phyloP scores from a whole-genome alignment of 2,888 invertebrate genomes.

The Mythimna lalbum region DNA sequence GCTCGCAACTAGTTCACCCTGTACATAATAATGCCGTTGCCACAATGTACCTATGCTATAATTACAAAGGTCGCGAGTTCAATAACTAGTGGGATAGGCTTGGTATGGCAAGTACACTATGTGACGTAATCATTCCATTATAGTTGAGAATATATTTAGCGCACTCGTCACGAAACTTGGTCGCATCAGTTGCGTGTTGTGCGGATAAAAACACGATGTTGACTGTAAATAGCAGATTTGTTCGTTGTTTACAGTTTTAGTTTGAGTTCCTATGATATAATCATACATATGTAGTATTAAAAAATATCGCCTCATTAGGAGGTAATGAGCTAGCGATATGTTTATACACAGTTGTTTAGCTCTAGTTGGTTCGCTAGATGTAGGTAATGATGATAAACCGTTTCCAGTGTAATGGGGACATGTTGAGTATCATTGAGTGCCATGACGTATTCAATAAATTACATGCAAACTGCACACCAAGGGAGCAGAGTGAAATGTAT shows the following conservation, averaged over 20 bases:
- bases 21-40: conserved; percentile 43
- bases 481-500: background rate
- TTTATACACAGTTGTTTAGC: conserved; percentile 17
- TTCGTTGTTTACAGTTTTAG: conserved; percentile 15
- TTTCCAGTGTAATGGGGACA: conserved; percentile 31
- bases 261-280: conserved; percentile 3
- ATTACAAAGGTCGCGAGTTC: conserved; percentile 78
- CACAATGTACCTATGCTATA: conserved; percentile 53
- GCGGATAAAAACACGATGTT: conserved; percentile 34
- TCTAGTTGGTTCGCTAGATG: conserved; percentile 23
- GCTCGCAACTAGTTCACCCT: conserved; percentile 40
- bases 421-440: conserved; percentile 11
- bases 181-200: conserved; percentile 37
- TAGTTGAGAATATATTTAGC: conserved; percentile 62
- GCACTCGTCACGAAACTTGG: conserved; percentile 49
- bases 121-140: conserved; percentile 79
- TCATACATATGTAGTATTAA: background rate
- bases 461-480: no score
- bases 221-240: conserved; percentile 21
- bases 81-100: conserved; percentile 78
- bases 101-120: conserved; percentile 62
- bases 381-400: conserved; percentile 28
- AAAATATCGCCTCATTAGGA: background rate
- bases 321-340: background rate
- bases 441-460: conserved; percentile 6